phyloP scores from a whole-genome alignment of 92 coral and sea anemone species.

The Micromussa lordhowensis region DNA sequence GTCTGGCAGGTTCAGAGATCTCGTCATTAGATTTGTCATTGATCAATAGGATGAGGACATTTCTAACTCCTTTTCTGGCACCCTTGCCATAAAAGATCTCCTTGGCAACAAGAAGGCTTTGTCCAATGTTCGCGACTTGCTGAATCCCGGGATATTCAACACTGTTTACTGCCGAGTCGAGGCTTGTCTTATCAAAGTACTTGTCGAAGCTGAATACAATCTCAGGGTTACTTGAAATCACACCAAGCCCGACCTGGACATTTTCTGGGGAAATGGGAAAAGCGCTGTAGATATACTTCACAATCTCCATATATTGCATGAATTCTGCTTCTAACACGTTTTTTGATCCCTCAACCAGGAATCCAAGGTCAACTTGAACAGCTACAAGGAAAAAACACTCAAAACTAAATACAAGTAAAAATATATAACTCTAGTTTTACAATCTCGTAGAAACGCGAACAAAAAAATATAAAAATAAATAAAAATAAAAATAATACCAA shows the following conservation, averaged over 20 bases:
- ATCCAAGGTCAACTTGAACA: slow-evolving; percentile 89
- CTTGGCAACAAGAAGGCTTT: slow-evolving; percentile 68
- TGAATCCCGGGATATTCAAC: slow-evolving; percentile 73
- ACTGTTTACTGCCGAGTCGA: slow-evolving; percentile 73
- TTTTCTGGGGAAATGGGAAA: slow-evolving; percentile 78
- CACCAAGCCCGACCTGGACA: slow-evolving; percentile 78
- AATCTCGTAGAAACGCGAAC: too few relatives aligned
- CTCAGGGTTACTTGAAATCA: slow-evolving; percentile 71
- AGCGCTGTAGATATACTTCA: slow-evolving; percentile 82
- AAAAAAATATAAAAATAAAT: too few relatives aligned
- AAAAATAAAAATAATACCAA: too few relatives aligned
- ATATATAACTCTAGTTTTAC: not conserved
- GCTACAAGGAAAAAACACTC: slow-evolving; percentile 34
- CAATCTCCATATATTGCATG: slow-evolving; percentile 69
- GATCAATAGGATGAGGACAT: slow-evolving; percentile 71
- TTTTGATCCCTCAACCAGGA: slow-evolving; percentile 86
- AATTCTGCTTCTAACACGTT: slow-evolving; percentile 76
- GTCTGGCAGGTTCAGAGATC: slow-evolving; percentile 61
- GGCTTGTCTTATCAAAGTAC: slow-evolving; percentile 69
- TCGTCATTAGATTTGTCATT: slow-evolving; percentile 78
- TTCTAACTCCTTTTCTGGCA: slow-evolving; percentile 67
- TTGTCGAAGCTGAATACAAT: slow-evolving; percentile 80
- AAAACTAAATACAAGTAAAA: not conserved
- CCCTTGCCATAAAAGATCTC: slow-evolving; percentile 72
- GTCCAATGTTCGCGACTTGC: slow-evolving; percentile 70